Base-by-base conservation (phyloP, 2,888 invertebrate genomes). In the Drosophila mimetica region DNA sequence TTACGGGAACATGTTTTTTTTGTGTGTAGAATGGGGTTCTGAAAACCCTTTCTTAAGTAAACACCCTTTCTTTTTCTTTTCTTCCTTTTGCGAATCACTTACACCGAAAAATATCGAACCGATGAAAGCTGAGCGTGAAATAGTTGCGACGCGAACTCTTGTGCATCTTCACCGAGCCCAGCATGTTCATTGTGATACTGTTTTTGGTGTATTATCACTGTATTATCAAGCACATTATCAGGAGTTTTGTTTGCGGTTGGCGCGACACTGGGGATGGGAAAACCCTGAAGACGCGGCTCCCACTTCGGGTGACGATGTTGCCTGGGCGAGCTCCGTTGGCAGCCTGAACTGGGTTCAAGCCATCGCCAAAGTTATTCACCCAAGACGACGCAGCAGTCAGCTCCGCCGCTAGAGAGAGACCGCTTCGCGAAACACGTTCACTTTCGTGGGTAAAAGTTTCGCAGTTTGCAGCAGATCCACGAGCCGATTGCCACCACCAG, bases 81-180 rank as follows among this genome's bases (percentile, higher is more conserved):
- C 37, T 39, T n/a, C 1, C 0, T 0, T n/a, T n/a, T n/a, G n/a
- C n/a, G n/a, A 2, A 25, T 3, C 73, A 89, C 90, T 90, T 89
- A 90, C 90, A 84, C 42, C 90, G 88, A 71, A 90, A 90, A 53
- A 90, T 85, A 65, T 89, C 89, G 71, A 90, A 90, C 16, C 90
- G 84, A 11, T 90, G 82, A 59, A 90, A 89, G 50, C 89, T 89
- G 28, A 90, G 76, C 4, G 90, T 89, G 55, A 90, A 90, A 61
- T 90, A 90, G 51, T 89, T 90, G 8, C 90, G 86, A 42, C 89
- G 80, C 57, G 86, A 81, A 44, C 89, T 90, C 67, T 90, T 90
- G 51, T 89, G 87, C 18, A 82, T 74, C 41, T 82, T 86, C 32
- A 76, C 63, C 28, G 82, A 86, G 8, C 89, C 86, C 71, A 86